Base-by-base conservation (phyloP, 2,888 invertebrate genomes). In the Alviniconcha strummeri region DNA sequence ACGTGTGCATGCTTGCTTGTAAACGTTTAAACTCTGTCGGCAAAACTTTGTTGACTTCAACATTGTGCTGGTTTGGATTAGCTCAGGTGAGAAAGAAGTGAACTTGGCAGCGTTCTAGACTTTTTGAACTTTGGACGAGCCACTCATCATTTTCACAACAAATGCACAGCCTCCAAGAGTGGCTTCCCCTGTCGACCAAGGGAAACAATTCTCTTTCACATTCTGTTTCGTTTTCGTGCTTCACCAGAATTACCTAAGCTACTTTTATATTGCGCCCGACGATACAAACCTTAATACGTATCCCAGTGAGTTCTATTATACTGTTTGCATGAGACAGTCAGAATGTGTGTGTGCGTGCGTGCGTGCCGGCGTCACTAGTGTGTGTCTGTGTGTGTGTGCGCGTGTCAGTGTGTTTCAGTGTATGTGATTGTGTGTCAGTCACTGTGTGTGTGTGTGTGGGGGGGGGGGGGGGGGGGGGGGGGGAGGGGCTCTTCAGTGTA, bases 121-220 rank as follows among this genome's bases (percentile, higher is more conserved):
- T 36, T 36, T 36, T 60, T 60, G 13, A 60, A 60, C 13, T 13
- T 60, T 60, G 60, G 9, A 60, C 8, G 13, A 60, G 60, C 9
- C 13, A 4, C 13, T 13, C 60, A 60, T 60, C 60, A 11, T 8
- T 60, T 60, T 60, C 60, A 60, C 60, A 60, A 60, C 60, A 60
- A 8, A 13, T 8, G 60, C 8, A 11, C 13, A 60, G 60, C 8
- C 8, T 13, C 9, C 8, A 8, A 76, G 76, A 76, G 76, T 76
- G 76, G 56, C 19, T 17, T 54, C 15, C 17, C 76, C 19, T 76
- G 57, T 1, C 6, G n/a, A 57, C 17, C 69, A 77, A 77, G 77
- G 77, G 77, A 5, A n/a, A 60, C 19, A 78, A 78, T 64, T 78
- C 52, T 57, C 77, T 77, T 57, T 77, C 55, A 19, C 8, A 19